Conservation (phyloP, 2,113 vertebrate genomes). For the Numenius arquata region DNA sequence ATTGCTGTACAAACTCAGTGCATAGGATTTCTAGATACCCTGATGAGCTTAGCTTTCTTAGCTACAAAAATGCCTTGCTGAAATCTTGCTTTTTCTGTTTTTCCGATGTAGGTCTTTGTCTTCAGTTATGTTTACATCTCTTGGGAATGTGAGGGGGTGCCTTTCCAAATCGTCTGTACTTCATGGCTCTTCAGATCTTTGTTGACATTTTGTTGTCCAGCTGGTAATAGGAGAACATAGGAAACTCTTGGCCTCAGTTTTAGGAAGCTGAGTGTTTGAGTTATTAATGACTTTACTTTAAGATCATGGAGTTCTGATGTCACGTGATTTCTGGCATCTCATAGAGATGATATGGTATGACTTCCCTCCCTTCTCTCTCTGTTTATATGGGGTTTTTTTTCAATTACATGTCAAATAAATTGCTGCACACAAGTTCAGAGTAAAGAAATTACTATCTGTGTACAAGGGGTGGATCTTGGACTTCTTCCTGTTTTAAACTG, state of each 20-base stretch:
- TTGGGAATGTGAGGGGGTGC: not conserved
- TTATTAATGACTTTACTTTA: not conserved
- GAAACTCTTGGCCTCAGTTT: not conserved
- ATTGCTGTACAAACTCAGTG: not conserved
- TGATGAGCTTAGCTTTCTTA: not conserved
- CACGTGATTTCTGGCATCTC: not conserved
- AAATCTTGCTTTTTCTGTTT: not conserved
- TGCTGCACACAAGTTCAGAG: not conserved
- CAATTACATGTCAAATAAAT: not conserved
- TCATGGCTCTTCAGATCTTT: slow-evolving; percentile 36
- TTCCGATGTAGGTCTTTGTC: not conserved
- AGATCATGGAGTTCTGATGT: not conserved
- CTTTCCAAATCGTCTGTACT: not conserved
- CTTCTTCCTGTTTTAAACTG: not conserved
- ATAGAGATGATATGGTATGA: not conserved
- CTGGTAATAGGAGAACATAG: slow-evolving; percentile 7
- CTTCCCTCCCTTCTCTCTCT: not conserved
- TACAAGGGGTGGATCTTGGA: not conserved
- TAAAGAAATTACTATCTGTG: not conserved
- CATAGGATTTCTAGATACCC: not conserved
- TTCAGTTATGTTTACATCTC: not conserved
- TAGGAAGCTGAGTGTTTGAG: not conserved
- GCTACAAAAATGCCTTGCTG: not conserved
- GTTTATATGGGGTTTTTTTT: not conserved
- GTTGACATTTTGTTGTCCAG: slow-evolving; percentile 29